Base-by-base conservation (phyloP, 2,797 vertebrate genomes). In the Neoniphon sammara region DNA sequence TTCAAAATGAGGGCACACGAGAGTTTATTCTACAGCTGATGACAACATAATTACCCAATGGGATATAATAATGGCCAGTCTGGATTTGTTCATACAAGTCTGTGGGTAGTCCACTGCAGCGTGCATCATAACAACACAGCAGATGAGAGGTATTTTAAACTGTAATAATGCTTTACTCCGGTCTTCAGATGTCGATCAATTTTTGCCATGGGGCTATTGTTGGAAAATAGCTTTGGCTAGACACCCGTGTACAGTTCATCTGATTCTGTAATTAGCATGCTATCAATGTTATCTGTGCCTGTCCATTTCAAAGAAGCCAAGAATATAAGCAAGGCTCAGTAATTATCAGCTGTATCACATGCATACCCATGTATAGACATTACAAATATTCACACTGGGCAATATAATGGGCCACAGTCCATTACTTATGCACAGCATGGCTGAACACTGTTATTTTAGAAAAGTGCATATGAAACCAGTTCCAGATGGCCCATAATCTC, bases 401-500 rank as follows among this genome's bases (percentile, higher is more conserved):
- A 58, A 78, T 50, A 62, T 21, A 64, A 47, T 30, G 60, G 23
- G 65, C 70, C 55, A 14, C 21, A 30, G 20, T 67, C 52, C 46
- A 76, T 73, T 78, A 81, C 59, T 78, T 64, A 50, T 55, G 20
- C 31, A 47, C 30, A 62, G 54, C 73, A 61, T 36, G 63, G 52
- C 59, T 59, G 61, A 78, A 78, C 39, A 71, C 56, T 11, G 46
- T 56, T 78, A 42, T 49, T 77, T 67, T 69, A 72, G 59, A 78
- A 65, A 83, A 84, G 73, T 75, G 36, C 59, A 73, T 64, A 71
- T 69, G 66, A 73, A 83, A 73, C 72, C 55, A 68, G 60, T 34
- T 79, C 87, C 92, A 94, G 92, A 93, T 92, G 93, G 91, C 75
- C 65, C 52, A 77, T 85, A 87, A 91, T 89, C 81, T 88, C 77